Conservation (phyloP, 2,797 vertebrate species). For the Anas flavirostris region DNA sequence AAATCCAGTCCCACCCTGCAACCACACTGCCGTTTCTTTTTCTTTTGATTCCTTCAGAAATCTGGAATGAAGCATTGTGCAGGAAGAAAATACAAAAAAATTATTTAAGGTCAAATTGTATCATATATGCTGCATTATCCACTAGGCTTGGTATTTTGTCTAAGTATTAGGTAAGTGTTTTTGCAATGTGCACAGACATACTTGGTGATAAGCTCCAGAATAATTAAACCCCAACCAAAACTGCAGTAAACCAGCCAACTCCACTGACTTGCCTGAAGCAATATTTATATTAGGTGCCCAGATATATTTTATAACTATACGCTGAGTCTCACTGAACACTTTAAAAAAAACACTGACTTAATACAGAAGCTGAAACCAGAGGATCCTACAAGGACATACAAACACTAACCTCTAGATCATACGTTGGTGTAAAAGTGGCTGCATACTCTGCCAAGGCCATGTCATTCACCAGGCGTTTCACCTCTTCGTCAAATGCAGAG, state of each 20-base stretch:
- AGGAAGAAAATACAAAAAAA: not conserved
- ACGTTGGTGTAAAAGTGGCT: slow-evolving; percentile 55
- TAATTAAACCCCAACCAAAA: not conserved
- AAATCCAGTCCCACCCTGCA: not conserved
- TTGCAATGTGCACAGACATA: not conserved
- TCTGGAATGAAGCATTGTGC: not conserved
- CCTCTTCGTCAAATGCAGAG: slow-evolving; percentile 66
- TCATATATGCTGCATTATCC: not conserved
- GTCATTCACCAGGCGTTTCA: slow-evolving; percentile 77
- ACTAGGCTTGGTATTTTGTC: not conserved
- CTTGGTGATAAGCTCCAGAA: not conserved
- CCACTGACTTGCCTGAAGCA: not conserved
- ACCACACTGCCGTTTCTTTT: not conserved
- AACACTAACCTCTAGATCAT: slow-evolving; percentile 31
- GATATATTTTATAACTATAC: not conserved
- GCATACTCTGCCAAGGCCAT: slow-evolving; percentile 77
- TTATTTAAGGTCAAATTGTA: not conserved
- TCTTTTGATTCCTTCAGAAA: not conserved
- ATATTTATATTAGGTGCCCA: not conserved
- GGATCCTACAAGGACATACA: not conserved
- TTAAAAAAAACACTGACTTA: not conserved
- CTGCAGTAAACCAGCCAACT: not conserved
- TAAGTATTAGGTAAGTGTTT: not conserved
- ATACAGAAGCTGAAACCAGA: not conserved
- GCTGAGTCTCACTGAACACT: not conserved